Percentiles rank a stretch among this genome's conserved stretches.
Conservation (phyloP, 1,140 invertebrate species). For the Drosophila jambulina region DNA sequence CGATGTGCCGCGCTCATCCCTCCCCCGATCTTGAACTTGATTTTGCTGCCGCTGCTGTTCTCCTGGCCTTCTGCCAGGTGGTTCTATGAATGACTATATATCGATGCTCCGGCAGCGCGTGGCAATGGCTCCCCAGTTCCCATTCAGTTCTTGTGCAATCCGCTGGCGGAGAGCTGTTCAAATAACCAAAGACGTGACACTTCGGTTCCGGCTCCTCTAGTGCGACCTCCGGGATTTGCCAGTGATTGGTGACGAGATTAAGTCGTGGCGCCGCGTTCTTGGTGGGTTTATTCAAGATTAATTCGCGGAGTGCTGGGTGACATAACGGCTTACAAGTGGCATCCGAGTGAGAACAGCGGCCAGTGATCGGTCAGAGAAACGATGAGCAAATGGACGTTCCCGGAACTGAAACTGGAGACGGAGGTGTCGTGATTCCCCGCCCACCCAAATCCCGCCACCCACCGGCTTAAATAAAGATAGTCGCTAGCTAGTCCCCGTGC, state of each 20-base stretch:
- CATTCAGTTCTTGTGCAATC: conserved; percentile 50
- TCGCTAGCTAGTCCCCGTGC: conserved; percentile 28
- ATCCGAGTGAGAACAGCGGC: conserved; percentile 14
- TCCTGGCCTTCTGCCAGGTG: conserved; percentile 50
- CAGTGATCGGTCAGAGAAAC: conserved; percentile 11
- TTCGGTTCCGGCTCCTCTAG: conserved; percentile 3
- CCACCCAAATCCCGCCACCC: conserved; percentile 9
- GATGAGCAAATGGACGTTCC: conserved; percentile 29
- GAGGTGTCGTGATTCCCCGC: conserved; percentile 54
- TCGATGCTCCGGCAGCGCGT: conserved; percentile 12
- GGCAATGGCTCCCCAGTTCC: conserved; percentile 2
- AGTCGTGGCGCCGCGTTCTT: conserved; percentile 12
- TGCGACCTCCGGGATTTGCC: conserved; percentile 4
- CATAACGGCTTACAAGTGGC: conserved; percentile 34
- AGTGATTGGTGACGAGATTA: conserved; percentile 27
- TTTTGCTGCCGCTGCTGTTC: conserved; percentile 4
- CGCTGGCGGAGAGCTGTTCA: conserved; percentile 12
- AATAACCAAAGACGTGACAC: conserved; percentile 11
- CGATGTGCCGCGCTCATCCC: background rate
- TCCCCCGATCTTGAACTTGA: conserved; percentile 53
- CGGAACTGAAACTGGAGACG: conserved; percentile 48
- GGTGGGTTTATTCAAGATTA: conserved; percentile 25
- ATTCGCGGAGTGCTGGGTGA: conserved; percentile 29
- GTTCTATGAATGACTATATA: conserved; percentile 52
- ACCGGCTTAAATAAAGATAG: conserved; percentile 70